Percentiles rank a stretch among this genome's conserved stretches.
Conservation (phyloP, 2,113 vertebrate species). For the Benitochromis conjunctus region DNA sequence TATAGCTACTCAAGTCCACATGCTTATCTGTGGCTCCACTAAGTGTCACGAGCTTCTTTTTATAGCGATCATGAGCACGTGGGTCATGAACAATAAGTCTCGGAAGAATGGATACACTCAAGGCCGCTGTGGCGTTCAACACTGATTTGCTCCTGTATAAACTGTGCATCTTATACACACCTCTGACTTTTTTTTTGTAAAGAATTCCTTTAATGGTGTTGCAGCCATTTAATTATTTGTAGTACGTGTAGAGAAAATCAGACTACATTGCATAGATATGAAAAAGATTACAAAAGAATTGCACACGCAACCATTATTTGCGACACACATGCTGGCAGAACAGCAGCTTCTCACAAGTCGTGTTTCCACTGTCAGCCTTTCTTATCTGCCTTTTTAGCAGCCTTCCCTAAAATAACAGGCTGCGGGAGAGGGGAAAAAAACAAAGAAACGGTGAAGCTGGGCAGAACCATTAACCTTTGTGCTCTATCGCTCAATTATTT, state of each 20-base stretch:
- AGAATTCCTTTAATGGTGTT: neutral
- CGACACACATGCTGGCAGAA: neutral
- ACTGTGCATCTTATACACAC: neutral
- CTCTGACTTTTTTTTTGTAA: neutral
- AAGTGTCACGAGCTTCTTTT: constrained; percentile 8
- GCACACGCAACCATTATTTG: neutral
- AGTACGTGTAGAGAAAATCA: neutral
- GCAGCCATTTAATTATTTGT: neutral
- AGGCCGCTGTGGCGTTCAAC: neutral
- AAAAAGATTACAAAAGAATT: neutral
- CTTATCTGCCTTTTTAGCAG: constrained; percentile 10
- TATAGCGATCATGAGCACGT: neutral
- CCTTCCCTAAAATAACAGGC: constrained; percentile 16
- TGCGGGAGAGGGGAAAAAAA: neutral
- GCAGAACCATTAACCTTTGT: constrained; percentile 41
- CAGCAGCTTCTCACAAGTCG: neutral
- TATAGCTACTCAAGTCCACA: neutral
- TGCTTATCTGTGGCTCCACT: neutral
- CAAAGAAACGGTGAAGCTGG: neutral
- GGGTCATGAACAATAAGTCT: neutral
- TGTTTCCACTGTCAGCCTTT: constrained; percentile 16
- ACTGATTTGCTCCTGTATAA: neutral
- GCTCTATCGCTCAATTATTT: constrained; percentile 8
- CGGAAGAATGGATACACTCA: neutral
- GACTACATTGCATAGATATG: neutral